A percentile compares a stretch with the other conserved stretches of the same genome.
phyloP scores from a whole-genome alignment of 2,113 vertebrate genomes.

The Oncorhynchus clarkii region DNA sequence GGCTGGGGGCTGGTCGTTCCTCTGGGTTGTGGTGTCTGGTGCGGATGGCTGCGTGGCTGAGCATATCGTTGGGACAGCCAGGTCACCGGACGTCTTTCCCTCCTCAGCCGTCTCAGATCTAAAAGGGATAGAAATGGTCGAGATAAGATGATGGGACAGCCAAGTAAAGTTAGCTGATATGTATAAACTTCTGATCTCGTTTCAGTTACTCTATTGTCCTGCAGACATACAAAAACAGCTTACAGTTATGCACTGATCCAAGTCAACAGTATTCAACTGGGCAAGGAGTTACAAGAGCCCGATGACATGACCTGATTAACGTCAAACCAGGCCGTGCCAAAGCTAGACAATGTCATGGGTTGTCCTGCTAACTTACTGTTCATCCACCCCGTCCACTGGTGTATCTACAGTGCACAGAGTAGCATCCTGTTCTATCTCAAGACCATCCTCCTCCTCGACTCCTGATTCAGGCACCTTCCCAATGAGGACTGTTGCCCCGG shows the following conservation, averaged over 20 bases:
- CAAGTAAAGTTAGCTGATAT: no score
- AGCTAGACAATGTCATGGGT: no score
- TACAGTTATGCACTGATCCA: no score
- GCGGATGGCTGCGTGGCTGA: no score
- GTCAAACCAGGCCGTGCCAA: no score
- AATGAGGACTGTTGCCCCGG: slow-evolving; percentile 14
- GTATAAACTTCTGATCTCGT: no score
- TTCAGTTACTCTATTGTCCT: no score
- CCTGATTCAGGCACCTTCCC: slow-evolving; percentile 4
- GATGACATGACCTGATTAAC: no score
- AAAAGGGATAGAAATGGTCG: neutral
- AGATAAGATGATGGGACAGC: neutral
- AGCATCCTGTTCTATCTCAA: slow-evolving; percentile 6
- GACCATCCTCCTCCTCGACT: slow-evolving; percentile 21
- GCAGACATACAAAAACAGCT: no score
- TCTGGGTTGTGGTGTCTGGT: no score
- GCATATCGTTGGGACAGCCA: neutral
- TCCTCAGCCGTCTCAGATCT: neutral
- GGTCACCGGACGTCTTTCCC: neutral
- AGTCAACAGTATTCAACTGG: no score
- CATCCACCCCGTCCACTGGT: neutral
- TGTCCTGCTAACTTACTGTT: slow-evolving; percentile 42
- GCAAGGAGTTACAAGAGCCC: no score
- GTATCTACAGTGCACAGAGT: slow-evolving; percentile 1
- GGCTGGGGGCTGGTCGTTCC: neutral